Conservation (phyloP, 2,888 invertebrate genomes). For the Melitaea athalia region DNA sequence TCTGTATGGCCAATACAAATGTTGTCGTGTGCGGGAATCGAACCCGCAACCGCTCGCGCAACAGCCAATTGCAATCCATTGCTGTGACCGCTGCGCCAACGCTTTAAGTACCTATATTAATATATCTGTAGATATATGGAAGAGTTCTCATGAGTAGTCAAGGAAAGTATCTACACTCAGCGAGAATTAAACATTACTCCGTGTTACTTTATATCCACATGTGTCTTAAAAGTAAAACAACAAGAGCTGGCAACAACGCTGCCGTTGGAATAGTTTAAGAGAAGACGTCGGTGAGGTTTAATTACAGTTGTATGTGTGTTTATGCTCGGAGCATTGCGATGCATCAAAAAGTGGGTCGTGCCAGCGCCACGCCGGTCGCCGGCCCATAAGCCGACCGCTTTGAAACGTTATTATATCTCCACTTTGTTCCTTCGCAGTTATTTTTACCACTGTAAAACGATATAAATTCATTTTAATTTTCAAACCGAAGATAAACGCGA, state of each 20-base stretch:
- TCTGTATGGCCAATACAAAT: no score
- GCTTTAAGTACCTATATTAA: no score
- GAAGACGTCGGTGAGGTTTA: conserved; percentile 34
- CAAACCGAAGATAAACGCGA: conserved; percentile 21
- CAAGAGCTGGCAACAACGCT: conserved; percentile 23
- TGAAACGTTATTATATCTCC: conserved; percentile 53
- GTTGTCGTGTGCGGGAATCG: no score
- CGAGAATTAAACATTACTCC: neutral
- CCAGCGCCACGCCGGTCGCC: conserved; percentile 40
- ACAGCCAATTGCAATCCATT: no score
- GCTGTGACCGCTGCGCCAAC: no score
- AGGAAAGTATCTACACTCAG: neutral
- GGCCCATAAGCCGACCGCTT: conserved; percentile 60
- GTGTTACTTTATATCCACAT: conserved; percentile 6
- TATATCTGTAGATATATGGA: no score
- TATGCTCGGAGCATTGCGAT: conserved; percentile 30
- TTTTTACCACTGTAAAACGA: conserved; percentile 24
- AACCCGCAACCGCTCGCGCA: no score
- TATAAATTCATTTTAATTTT: conserved; percentile 23
- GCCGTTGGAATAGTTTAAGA: conserved; percentile 34
- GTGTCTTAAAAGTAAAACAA: conserved; percentile 21
- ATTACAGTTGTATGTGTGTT: conserved; percentile 36
- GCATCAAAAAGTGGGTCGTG: conserved; percentile 62
- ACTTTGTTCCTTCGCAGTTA: conserved; percentile 44
- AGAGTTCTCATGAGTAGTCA: no score